phyloP scores from a whole-genome alignment of 2,797 vertebrate genomes.

The Clangula hyemalis region DNA sequence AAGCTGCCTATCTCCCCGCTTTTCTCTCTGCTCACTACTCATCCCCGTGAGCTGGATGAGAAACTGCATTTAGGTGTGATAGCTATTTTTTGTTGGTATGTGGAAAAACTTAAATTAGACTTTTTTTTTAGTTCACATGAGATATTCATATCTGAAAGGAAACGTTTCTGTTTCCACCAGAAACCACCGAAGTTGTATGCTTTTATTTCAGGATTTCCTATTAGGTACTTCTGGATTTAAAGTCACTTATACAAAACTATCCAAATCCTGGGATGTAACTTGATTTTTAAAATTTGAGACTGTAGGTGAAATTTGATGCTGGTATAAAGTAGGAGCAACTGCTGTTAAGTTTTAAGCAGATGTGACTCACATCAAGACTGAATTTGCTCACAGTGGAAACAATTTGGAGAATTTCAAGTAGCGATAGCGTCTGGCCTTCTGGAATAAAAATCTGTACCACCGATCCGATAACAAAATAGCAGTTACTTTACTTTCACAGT shows the following conservation, averaged over 20 bases:
- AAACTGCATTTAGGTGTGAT: neutral
- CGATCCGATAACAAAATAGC: neutral
- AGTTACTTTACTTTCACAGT: conserved; percentile 2
- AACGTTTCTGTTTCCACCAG: neutral
- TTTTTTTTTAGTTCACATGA: neutral
- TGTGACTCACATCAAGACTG: conserved; percentile 4
- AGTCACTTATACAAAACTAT: neutral
- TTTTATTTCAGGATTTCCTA: conserved; percentile 18
- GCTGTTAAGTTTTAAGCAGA: conserved; percentile 18
- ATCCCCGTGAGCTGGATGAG: neutral
- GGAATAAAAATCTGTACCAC: conserved; percentile 41
- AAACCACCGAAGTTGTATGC: neutral
- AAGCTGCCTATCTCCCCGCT: neutral
- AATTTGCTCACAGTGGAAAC: conserved; percentile 57
- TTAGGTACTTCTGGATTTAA: neutral
- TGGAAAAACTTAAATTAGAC: neutral
- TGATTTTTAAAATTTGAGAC: neutral
- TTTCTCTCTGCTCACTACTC: neutral
- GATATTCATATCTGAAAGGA: neutral
- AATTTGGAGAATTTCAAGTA: conserved; percentile 55
- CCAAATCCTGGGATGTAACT: neutral
- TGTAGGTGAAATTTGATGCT: neutral
- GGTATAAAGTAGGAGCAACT: neutral
- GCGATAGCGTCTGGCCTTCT: conserved; percentile 1
- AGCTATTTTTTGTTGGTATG: fast-evolving